phyloP scores from a whole-genome alignment of 2,113 vertebrate genomes.

The Donacobius atricapilla region DNA sequence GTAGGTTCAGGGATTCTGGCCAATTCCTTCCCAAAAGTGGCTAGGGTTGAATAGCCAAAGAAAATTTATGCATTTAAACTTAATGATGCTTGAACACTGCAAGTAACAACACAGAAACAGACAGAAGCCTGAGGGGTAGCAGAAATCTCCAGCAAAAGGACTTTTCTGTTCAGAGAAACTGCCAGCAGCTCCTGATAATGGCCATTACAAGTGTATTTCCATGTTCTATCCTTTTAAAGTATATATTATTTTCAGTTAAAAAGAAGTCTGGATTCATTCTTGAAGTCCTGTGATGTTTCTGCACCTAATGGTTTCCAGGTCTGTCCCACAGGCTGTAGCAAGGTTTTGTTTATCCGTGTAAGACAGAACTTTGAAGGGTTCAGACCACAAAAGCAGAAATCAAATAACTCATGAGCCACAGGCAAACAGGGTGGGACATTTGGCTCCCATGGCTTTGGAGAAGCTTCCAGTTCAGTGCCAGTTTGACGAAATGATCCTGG shows the following conservation, averaged over 20 bases:
- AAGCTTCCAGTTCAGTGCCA: neutral
- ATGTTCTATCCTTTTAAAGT: neutral
- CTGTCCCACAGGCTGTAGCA: neutral
- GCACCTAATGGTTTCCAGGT: neutral
- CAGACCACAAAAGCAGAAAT: constrained; percentile 8
- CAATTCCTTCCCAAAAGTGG: constrained; percentile 35
- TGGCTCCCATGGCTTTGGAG: neutral
- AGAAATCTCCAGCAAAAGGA: neutral
- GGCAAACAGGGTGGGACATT: neutral
- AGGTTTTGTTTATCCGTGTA: neutral
- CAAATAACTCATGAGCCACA: neutral
- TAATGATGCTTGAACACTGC: constrained; percentile 24
- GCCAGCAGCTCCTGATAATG: neutral
- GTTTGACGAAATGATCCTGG: neutral
- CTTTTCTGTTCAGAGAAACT: neutral
- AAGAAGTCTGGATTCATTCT: neutral
- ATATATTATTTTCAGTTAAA: neutral
- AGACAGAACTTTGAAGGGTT: neutral
- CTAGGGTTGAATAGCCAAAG: constrained; percentile 18
- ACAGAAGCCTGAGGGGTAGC: neutral
- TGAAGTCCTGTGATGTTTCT: neutral
- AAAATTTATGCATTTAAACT: constrained; percentile 40
- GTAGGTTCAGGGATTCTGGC: constrained; percentile 13
- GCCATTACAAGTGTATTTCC: neutral
- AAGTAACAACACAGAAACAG: neutral